Base-by-base conservation (phyloP, 2,888 invertebrate genomes). In the Coenonympha glycerion region DNA sequence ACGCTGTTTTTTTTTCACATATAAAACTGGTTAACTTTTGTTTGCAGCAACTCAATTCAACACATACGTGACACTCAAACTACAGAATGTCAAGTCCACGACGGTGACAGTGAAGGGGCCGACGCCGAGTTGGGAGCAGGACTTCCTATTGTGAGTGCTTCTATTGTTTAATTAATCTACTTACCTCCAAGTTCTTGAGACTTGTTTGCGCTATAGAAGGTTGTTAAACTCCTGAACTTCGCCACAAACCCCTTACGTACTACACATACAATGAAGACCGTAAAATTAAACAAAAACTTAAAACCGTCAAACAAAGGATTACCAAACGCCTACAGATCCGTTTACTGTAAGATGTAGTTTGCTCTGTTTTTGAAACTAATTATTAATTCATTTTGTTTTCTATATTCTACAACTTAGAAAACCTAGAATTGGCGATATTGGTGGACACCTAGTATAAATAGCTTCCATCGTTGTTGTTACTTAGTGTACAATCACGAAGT, bases 1-100 rank as follows among this genome's bases (percentile, higher is more conserved):
- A n/a, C n/a, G n/a, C n/a, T n/a, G n/a, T n/a, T n/a, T n/a, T n/a
- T n/a, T n/a, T n/a, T n/a, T n/a, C n/a, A n/a, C n/a, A n/a, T n/a
- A n/a, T n/a, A n/a, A n/a, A n/a, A n/a, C n/a, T 1, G 16, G 55
- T 59, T 26, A 52, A 31, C 54, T 64, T 64, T 64, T 69, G 64
- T 70, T 89, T 88, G 64, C 91, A 93, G 92, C 92, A 88, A 91
- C 93, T 80, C 96, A 97, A 87, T 95, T 95, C 89, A 97, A 96
- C 89, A 95, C 96, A 64, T 98, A 98, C 90, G 97, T 97, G 80
- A 97, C 96, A 64, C 90, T 98, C 71, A 98, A 98, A 86, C 91
- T 98, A 65, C 97, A 98, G 88, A 97, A 97, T 91, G 98, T 98
- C 76, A 98, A 98, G 89, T 97, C 97, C 59, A 97, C 98, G 63